Evolutionary conservation across 2,797 vertebrate genomes (phyloP), one percentile per base, ranked within the genome.

Genomic region (Spinibarbus caldwelli): DNA sequence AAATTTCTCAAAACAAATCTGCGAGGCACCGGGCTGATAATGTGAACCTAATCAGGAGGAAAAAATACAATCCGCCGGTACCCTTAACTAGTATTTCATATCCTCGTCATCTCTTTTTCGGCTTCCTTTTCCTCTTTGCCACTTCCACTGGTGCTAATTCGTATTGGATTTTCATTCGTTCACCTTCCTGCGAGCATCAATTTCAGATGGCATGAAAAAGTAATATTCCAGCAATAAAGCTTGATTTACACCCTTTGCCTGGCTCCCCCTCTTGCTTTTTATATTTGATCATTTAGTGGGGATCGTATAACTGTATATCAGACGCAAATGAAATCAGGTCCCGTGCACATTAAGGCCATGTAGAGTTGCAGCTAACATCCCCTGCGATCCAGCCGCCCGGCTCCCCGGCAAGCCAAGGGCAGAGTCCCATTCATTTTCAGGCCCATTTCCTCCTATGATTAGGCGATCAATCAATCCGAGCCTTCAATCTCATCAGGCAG

Each of bases 371-470:
- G 94, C 94, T 93, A 92, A 95, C 94, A 95, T 90, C 93, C 93
- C 92, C 91, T 92, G 92, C 90, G 93, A 94, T 89, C 94, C 93
- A 92, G 93, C 92, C 88, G 89, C 92, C 92, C 91, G 91, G 91
- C 92, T 93, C 92, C 91, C 93, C 90, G 89, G 93, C 92, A 91
- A 95, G 95, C 95, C 95, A 96, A 95, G 96, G 95, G 96, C 96
- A 96, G 94, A 95, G 94, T 95, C 92, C 95, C 95, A 95, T 96
- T 96, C 95, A 96, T 96, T 96, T 96, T 96, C 96, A 96, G 96
- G 94, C 94, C 95, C 96, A 96, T 96, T 96, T 96, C 96, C 96
- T 96, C 93, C 93, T 94, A 95, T 96, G 96, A 96, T 96, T 96
- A 96, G 96, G 94, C 93, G 93, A 96, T 96, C 96, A 96, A 96